phyloP scores from a whole-genome alignment of 2,113 vertebrate species.

The Chrysochloris asiatica region DNA sequence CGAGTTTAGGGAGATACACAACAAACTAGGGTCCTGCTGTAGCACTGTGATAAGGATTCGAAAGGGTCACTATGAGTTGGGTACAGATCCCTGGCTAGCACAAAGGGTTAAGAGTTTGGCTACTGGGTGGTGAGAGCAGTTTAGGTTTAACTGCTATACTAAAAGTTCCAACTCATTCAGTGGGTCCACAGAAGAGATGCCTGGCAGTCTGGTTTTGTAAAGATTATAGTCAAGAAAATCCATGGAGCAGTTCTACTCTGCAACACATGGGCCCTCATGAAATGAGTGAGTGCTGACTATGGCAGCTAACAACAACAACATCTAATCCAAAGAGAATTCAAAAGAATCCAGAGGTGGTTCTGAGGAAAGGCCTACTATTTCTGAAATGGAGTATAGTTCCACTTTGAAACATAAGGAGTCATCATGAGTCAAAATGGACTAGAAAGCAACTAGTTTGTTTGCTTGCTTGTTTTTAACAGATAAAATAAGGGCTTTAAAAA shows the following conservation, averaged over 20 bases:
- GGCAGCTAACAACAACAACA: neutral
- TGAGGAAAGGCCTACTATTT: neutral
- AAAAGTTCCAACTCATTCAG: neutral
- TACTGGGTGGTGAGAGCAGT: neutral
- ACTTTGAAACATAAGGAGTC: neutral
- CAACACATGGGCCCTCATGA: neutral
- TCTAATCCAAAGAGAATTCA: neutral
- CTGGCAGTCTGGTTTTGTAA: neutral
- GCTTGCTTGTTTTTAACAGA: neutral
- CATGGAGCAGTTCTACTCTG: neutral
- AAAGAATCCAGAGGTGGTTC: neutral
- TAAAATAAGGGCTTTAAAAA: neutral
- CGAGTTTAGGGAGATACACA: neutral
- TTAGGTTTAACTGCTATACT: neutral
- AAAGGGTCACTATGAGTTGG: no score
- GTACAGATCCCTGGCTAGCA: neutral
- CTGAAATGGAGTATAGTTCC: neutral
- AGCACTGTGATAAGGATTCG: no score
- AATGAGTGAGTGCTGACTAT: neutral
- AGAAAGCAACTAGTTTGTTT: neutral
- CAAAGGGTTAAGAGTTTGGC: neutral
- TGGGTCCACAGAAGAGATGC: neutral
- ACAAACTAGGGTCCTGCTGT: neutral
- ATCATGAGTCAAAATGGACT: neutral
- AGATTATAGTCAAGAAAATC: neutral